phyloP scores from a whole-genome alignment of 2,888 invertebrate species.

The Brachyopa scutellaris region DNA sequence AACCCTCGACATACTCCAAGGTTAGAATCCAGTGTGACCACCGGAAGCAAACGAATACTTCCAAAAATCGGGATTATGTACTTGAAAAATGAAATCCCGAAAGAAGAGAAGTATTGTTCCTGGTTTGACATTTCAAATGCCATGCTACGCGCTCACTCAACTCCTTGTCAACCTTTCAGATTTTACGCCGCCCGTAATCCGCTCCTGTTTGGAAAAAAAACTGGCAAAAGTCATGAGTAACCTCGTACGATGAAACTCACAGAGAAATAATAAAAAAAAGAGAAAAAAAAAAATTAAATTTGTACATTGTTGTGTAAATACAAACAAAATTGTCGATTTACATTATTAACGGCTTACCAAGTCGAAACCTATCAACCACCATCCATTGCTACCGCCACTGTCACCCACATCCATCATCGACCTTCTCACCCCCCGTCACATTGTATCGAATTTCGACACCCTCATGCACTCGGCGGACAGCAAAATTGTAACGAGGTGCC shows the following conservation, averaged over 20 bases:
- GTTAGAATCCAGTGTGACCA: too few species aligned
- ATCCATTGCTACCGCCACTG: slow-evolving; percentile 25
- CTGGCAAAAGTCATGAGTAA: slow-evolving; percentile 49
- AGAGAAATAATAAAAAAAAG: slow-evolving; percentile 18
- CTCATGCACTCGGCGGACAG: slow-evolving; percentile 9
- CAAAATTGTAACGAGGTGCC: background rate
- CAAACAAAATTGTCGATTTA: slow-evolving; percentile 71
- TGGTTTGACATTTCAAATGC: too few species aligned
- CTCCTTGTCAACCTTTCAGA: too few species aligned
- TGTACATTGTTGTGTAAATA: slow-evolving; percentile 71
- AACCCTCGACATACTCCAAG: too few species aligned
- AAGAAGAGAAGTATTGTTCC: too few species aligned
- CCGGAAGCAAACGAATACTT: too few species aligned
- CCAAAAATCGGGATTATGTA: too few species aligned
- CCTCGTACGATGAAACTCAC: slow-evolving; percentile 13
- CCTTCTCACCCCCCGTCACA: slow-evolving; percentile 32
- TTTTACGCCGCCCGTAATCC: too few species aligned
- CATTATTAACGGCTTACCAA: slow-evolving; percentile 71
- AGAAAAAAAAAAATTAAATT: slow-evolving; percentile 65
- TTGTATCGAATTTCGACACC: slow-evolving; percentile 59
- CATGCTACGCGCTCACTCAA: too few species aligned
- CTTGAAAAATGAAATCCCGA: too few species aligned
- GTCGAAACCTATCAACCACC: slow-evolving; percentile 68
- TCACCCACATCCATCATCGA: slow-evolving; percentile 21
- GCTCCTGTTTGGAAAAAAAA: slow-evolving; percentile 33